A percentile compares a stretch with the other conserved stretches of the same genome.
Evolutionary conservation across 2,888 invertebrate species (phyloP).

Genomic region (Cyrtodaria siliqua): DNA sequence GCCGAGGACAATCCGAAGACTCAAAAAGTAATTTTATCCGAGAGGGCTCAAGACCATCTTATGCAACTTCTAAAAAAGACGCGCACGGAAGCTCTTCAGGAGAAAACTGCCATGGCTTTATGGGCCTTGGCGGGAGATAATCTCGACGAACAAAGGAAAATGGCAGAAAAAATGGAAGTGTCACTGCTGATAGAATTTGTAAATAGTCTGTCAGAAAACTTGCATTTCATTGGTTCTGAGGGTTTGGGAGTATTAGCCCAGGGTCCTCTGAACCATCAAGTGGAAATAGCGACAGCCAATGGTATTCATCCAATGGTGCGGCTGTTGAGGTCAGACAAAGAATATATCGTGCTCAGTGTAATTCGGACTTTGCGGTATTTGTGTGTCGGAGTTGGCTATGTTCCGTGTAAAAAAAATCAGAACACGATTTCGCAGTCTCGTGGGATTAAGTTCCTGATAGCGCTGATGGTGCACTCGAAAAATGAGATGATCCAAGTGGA

Average conservation of each 20-base stretch:
- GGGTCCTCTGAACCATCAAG: conserved; percentile 81
- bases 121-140: conserved; percentile 84
- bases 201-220: conserved; percentile 80
- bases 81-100: conserved; percentile 74
- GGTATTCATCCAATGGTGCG: conserved; percentile 82
- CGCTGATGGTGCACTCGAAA: conserved; percentile 83
- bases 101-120: conserved; percentile 83
- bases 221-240: conserved; percentile 85
- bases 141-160: conserved; percentile 78
- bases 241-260: conserved; percentile 83
- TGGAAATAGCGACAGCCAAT: conserved; percentile 81
- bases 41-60: conserved; percentile 80
- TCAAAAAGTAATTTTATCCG: conserved; percentile 78
- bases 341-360: conserved; percentile 83
- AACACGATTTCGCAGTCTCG: conserved; percentile 78
- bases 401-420: conserved; percentile 82
- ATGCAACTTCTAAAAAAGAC: conserved; percentile 81
- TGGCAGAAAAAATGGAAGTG: conserved; percentile 84
- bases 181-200: conserved; percentile 83
- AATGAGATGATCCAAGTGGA: conserved; percentile 84
- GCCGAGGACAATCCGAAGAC: conserved; percentile 81
- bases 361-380: conserved; percentile 82
- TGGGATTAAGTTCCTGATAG: conserved; percentile 83
- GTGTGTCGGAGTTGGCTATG: conserved; percentile 84
- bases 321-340: conserved; percentile 81